Evolutionary conservation across 1,140 invertebrate species (phyloP).

Genomic region (Druon quercuslanigerum): DNA sequence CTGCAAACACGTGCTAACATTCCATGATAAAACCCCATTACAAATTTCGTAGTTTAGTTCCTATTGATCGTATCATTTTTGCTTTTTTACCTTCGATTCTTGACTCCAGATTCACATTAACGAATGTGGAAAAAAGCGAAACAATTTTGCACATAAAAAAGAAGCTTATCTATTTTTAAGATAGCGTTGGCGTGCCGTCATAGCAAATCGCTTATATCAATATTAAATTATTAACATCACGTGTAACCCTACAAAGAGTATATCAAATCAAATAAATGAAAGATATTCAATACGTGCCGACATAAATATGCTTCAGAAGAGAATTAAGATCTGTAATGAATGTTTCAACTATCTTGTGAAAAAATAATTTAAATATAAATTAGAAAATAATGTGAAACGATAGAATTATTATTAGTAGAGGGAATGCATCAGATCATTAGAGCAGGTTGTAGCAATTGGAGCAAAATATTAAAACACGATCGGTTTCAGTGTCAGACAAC

Average conservation of each 20-base stretch:
- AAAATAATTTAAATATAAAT: no score
- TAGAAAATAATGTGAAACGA: no score
- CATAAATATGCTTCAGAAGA: no score
- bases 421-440: neutral
- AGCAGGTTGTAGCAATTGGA: slow-evolving; percentile 9
- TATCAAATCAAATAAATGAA: neutral
- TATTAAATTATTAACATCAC: neutral
- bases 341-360: no score
- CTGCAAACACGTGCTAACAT: slow-evolving; percentile 15
- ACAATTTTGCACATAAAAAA: neutral
- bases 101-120: neutral
- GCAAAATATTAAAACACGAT: slow-evolving; percentile 14
- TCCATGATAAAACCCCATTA: neutral
- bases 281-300: neutral
- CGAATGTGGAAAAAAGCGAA: neutral
- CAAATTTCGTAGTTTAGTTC: neutral
- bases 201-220: slow-evolving; percentile 10
- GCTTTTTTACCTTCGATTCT: neutral
- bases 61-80: neutral
- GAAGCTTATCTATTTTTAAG: slow-evolving; percentile 27
- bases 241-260: neutral
- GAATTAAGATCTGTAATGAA: no score
- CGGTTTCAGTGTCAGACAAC: slow-evolving; percentile 25
- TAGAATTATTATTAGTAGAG: no score
- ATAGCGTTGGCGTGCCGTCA: neutral